Percentiles rank a stretch among this genome's conserved stretches.
phyloP scores from a whole-genome alignment of 2,113 vertebrate species.

The Colinus virginianus region DNA sequence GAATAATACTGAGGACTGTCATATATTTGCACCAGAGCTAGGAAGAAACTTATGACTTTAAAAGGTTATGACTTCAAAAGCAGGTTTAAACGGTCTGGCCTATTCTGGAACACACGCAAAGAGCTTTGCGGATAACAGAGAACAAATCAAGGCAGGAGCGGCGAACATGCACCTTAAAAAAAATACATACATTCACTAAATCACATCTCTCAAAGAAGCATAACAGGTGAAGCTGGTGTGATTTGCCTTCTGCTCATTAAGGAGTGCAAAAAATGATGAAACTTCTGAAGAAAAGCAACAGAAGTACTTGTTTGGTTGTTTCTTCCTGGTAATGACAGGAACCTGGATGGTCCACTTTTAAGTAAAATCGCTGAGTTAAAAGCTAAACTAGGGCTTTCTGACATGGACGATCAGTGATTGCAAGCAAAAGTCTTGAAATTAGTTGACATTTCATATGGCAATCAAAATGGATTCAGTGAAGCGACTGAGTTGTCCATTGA shows the following conservation, averaged over 20 bases:
- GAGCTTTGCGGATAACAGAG: background rate
- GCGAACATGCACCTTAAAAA: background rate
- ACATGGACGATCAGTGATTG: slow-evolving; percentile 53
- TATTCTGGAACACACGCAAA: background rate
- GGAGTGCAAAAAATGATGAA: background rate
- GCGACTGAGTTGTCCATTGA: slow-evolving; percentile 66
- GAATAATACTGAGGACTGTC: background rate
- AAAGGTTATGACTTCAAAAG: background rate
- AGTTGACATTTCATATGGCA: slow-evolving; percentile 63
- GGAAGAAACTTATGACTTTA: background rate
- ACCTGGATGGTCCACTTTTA: slow-evolving; percentile 43
- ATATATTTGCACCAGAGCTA: background rate
- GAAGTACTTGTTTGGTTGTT: slow-evolving; percentile 10
- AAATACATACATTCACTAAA: background rate
- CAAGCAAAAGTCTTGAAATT: slow-evolving; percentile 64
- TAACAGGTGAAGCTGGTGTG: background rate
- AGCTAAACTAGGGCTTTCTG: slow-evolving; percentile 48
- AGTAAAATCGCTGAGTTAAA: slow-evolving; percentile 55
- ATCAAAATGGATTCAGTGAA: slow-evolving; percentile 67
- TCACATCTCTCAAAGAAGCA: background rate
- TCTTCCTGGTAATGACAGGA: slow-evolving; percentile 48
- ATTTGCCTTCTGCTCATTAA: background rate
- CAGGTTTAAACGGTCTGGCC: background rate
- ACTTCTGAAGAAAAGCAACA: background rate
- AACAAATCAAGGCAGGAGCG: no score